phyloP scores from a whole-genome alignment of 2,888 invertebrate species.

The Oligia latruncula region DNA sequence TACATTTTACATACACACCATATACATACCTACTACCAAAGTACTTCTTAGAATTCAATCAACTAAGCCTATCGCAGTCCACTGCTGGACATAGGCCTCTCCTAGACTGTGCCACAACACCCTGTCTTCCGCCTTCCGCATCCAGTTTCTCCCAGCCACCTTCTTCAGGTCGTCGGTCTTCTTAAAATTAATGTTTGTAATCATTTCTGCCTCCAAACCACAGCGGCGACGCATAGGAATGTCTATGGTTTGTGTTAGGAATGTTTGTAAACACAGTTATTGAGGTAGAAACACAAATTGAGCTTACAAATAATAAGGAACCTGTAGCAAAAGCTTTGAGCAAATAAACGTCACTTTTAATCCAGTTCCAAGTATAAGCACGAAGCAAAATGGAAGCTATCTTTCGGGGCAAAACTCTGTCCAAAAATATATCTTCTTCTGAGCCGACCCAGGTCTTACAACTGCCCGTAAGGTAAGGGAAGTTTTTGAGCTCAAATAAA shows the following conservation, averaged over 20 bases:
- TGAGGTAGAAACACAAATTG: background rate
- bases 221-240: slow-evolving; percentile 32
- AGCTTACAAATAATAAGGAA: background rate
- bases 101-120: background rate
- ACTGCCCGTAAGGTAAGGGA: background rate
- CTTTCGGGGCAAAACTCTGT: no score
- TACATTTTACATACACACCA: no score
- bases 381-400: no score
- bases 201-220: slow-evolving; percentile 7
- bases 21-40: background rate
- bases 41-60: slow-evolving; percentile 27
- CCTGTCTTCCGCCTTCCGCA: background rate
- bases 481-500: background rate
- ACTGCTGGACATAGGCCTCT: background rate
- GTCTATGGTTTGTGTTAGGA: slow-evolving; percentile 11
- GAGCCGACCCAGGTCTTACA: background rate
- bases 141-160: background rate
- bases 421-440: no score
- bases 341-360: background rate
- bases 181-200: slow-evolving; percentile 3
- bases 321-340: background rate
- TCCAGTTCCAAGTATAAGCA: no score
- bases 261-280: slow-evolving; percentile 10
- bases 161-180: no score
- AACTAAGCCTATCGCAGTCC: background rate